phyloP scores from a whole-genome alignment of 2,797 vertebrate species.

The Malurus leucopterus region DNA sequence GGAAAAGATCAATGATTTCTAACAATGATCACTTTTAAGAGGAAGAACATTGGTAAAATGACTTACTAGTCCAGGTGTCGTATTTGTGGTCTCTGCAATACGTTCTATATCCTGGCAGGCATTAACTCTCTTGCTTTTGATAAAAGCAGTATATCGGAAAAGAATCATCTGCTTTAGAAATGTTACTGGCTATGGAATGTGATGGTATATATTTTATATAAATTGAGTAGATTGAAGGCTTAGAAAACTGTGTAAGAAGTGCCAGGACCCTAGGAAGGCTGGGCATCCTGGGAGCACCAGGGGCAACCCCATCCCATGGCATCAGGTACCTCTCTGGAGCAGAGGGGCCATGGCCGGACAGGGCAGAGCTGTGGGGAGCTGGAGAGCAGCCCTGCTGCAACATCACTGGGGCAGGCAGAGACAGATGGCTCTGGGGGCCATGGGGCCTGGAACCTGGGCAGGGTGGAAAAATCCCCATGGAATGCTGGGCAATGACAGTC shows the following conservation, averaged over 20 bases:
- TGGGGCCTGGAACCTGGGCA: not conserved
- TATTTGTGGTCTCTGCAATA: not conserved
- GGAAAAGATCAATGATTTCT: slow-evolving; percentile 49
- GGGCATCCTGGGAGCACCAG: not conserved
- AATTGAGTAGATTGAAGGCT: not conserved
- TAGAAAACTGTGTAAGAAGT: not conserved
- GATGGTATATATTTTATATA: not conserved
- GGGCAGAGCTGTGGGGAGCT: not conserved
- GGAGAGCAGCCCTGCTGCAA: not conserved
- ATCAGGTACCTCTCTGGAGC: not conserved
- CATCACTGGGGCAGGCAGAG: not conserved
- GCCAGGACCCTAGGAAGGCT: not conserved
- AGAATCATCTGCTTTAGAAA: not conserved
- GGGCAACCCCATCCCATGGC: not conserved
- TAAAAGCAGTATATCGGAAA: not conserved
- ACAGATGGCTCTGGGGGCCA: not conserved
- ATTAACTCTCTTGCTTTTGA: not conserved
- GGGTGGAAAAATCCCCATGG: not conserved
- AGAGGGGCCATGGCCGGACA: accelerated
- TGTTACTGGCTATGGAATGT: not conserved
- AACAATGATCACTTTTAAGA: slow-evolving; percentile 35
- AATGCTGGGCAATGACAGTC: not conserved
- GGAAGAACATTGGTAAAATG: slow-evolving; percentile 13
- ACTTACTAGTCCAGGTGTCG: not conserved
- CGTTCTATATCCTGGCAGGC: not conserved